Percentiles rank a stretch among this genome's conserved stretches.
phyloP scores from a whole-genome alignment of 1,140 invertebrate genomes.

The Hestina assimilis region DNA sequence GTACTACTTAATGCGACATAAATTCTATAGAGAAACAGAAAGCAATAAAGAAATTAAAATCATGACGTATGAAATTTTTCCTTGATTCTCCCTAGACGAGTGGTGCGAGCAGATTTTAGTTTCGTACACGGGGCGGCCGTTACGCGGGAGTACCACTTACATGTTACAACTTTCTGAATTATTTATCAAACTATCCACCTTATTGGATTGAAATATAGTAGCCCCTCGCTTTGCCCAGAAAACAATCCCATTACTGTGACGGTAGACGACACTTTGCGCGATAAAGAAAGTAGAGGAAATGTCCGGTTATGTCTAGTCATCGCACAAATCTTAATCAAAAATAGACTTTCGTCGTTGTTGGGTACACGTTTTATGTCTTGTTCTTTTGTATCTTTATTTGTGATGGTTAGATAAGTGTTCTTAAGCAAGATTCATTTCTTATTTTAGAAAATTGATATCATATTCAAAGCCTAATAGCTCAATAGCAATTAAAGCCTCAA shows the following conservation, averaged over 20 bases:
- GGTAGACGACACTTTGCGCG: conserved; percentile 30
- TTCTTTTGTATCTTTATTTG: background rate
- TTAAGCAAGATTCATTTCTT: too few species aligned
- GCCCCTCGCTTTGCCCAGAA: conserved; percentile 36
- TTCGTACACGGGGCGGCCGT: conserved; percentile 52
- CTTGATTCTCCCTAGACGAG: conserved; percentile 46
- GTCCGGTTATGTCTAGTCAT: conserved; percentile 18
- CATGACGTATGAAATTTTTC: conserved; percentile 46
- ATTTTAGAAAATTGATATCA: too few species aligned
- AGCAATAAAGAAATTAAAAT: conserved; percentile 49
- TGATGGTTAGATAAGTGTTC: background rate
- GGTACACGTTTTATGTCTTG: background rate
- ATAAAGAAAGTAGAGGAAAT: conserved; percentile 22
- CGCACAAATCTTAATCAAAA: conserved; percentile 15
- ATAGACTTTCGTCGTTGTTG: background rate
- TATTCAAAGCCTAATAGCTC: too few species aligned
- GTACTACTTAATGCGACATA: too few species aligned
- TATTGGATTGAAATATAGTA: conserved; percentile 73
- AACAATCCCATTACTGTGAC: conserved; percentile 44
- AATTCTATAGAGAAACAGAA: conserved; percentile 6
- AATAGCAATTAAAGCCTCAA: too few species aligned
- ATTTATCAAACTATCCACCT: conserved; percentile 71
- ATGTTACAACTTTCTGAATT: conserved; percentile 73
- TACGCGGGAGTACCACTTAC: conserved; percentile 70
- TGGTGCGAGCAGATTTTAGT: conserved; percentile 50